Evolutionary conservation across 1,140 invertebrate species (phyloP).

Genomic region (Lordiphosa stackelbergi): DNA sequence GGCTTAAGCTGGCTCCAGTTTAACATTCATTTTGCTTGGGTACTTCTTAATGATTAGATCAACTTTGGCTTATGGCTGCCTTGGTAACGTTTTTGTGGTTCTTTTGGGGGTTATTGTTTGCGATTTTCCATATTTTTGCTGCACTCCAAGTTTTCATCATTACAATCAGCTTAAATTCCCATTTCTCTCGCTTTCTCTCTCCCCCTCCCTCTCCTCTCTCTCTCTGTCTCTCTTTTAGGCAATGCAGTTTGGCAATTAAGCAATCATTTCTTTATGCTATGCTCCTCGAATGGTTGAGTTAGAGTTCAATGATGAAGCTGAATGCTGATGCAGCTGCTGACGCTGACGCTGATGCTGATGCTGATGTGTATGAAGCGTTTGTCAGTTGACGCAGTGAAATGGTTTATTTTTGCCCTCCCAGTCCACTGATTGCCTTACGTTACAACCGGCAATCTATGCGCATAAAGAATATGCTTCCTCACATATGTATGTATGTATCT

Average conservation of each 20-base stretch:
- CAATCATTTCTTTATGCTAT: slow-evolving; percentile 11
- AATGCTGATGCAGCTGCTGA: neutral
- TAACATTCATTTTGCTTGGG: too few species aligned
- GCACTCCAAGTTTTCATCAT: slow-evolving; percentile 1
- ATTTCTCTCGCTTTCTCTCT: neutral
- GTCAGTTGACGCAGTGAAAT: slow-evolving; percentile 13
- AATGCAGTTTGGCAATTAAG: slow-evolving; percentile 12
- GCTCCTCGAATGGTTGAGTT: neutral
- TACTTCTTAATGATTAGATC: too few species aligned
- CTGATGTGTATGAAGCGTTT: neutral
- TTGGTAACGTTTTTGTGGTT: too few species aligned
- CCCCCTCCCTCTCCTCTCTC: neutral
- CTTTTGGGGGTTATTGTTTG: too few species aligned
- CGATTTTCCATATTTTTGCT: too few species aligned
- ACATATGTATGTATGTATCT: slow-evolving; percentile 1
- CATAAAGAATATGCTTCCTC: neutral
- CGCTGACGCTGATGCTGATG: slow-evolving; percentile 2
- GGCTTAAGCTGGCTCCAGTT: too few species aligned
- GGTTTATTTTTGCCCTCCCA: slow-evolving; percentile 3
- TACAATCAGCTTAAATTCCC: slow-evolving; percentile 2
- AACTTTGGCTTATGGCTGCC: too few species aligned
- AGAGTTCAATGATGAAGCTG: neutral
- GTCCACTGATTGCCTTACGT: slow-evolving; percentile 10
- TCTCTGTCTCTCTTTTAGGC: neutral
- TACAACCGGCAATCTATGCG: slow-evolving; percentile 8